A percentile compares a stretch with the other conserved stretches of the same genome.
These are phyloP conservation scores for Lepidotrigona ventralis DNA, from an alignment of 1,140 invertebrate genomes.

Conservation along the genomic window DNA sequence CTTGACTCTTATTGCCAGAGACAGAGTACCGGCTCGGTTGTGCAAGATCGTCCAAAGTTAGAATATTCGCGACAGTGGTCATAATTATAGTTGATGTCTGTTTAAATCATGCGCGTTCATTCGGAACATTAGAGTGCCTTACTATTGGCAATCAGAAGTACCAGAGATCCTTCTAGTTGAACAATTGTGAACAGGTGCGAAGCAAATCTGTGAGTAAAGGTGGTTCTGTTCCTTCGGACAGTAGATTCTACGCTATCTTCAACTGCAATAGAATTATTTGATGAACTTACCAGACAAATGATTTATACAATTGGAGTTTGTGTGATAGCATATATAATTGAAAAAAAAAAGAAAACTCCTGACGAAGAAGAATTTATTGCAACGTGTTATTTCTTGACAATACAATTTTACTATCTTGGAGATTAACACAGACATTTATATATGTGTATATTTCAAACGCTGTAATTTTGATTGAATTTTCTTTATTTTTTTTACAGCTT, in stretches of 20 bases:
- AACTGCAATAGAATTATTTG: neutral
- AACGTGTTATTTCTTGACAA: too few species aligned
- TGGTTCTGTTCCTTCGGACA: neutral
- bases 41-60: slow-evolving; percentile 21
- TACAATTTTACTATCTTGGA: too few species aligned
- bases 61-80: neutral
- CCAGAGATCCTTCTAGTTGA: neutral
- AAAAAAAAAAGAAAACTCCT: too few species aligned
- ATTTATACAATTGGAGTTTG: too few species aligned
- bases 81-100: slow-evolving; percentile 25
- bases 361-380: too few species aligned
- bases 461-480: too few species aligned
- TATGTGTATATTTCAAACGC: too few species aligned
- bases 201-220: neutral
- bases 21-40: neutral
- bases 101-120: slow-evolving; percentile 27
- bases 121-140: neutral
- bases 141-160: neutral
- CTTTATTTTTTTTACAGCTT: too few species aligned
- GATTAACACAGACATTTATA: too few species aligned
- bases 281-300: too few species aligned
- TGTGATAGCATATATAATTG: too few species aligned
- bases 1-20: neutral
- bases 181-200: neutral
- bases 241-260: neutral